These are phyloP conservation scores for Herpailurus yagouaroundi DNA, from an alignment of 2,113 vertebrate genomes.

Conservation along the genomic window DNA sequence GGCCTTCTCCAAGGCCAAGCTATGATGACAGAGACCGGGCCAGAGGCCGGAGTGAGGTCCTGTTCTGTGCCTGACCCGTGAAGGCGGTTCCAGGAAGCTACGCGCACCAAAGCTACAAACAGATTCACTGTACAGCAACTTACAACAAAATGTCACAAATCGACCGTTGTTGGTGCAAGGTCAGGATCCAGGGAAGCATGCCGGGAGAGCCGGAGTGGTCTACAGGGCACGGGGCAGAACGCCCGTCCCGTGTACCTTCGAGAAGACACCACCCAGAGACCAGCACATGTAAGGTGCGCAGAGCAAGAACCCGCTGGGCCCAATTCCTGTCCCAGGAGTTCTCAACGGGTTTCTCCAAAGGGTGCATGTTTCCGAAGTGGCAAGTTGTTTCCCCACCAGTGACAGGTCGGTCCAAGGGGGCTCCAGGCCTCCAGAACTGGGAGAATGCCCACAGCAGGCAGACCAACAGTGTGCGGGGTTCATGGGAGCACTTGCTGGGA, in stretches of 20 bases:
- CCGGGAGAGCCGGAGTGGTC: too few relatives aligned
- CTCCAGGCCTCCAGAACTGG: background rate
- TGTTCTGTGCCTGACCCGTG: fast-evolving
- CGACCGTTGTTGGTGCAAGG: background rate
- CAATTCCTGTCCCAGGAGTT: background rate
- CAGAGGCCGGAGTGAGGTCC: background rate
- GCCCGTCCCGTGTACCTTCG: background rate
- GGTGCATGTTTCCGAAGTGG: background rate
- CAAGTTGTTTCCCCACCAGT: background rate
- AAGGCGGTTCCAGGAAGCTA: background rate
- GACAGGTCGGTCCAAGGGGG: background rate
- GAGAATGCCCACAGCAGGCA: background rate
- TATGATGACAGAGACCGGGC: background rate
- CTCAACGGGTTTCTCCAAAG: background rate
- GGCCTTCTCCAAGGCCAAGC: background rate
- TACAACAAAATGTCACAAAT: background rate
- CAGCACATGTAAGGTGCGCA: background rate
- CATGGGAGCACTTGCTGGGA: background rate
- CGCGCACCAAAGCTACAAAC: background rate
- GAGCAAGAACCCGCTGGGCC: background rate
- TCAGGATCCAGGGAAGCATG: background rate
- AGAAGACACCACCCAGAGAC: background rate
- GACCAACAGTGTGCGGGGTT: background rate
- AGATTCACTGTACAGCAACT: background rate
- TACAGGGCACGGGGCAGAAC: background rate